phyloP scores from a whole-genome alignment of 2,888 invertebrate species.

The Gari tellinella region DNA sequence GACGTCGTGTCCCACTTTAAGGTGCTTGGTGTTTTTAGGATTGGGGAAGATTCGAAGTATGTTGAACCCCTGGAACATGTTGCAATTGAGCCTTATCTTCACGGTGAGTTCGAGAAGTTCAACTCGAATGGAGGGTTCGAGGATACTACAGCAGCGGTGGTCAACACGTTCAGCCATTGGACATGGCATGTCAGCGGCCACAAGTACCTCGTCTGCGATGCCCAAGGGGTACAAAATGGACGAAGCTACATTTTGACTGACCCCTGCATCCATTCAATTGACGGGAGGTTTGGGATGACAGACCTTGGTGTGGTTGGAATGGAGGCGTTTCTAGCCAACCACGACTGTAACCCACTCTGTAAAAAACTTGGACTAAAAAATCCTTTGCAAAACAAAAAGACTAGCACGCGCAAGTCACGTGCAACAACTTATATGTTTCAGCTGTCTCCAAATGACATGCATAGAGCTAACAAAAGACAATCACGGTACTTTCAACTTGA shows the following conservation, averaged over 20 bases:
- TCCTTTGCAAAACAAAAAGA: slow-evolving; percentile 33
- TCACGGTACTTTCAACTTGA: slow-evolving; percentile 44
- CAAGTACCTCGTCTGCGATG: slow-evolving; percentile 54
- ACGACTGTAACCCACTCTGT: slow-evolving; percentile 58
- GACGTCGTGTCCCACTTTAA: slow-evolving; percentile 55
- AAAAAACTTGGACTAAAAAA: slow-evolving; percentile 46
- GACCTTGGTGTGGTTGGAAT: slow-evolving; percentile 60
- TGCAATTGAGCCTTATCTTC: slow-evolving; percentile 56
- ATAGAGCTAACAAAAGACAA: slow-evolving; percentile 48
- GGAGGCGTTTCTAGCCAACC: slow-evolving; percentile 53
- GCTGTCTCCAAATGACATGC: slow-evolving; percentile 42
- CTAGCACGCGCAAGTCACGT: slow-evolving; percentile 21
- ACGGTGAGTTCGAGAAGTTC: slow-evolving; percentile 56
- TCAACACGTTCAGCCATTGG: slow-evolving; percentile 62
- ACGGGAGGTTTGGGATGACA: slow-evolving; percentile 56
- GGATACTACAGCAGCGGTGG: slow-evolving; percentile 39
- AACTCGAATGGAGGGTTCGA: slow-evolving; percentile 57
- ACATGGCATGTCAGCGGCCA: slow-evolving; percentile 59
- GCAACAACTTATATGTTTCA: slow-evolving; percentile 53
- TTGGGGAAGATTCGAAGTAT: slow-evolving; percentile 46
- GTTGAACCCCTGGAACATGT: slow-evolving; percentile 50
- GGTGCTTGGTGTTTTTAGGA: slow-evolving; percentile 46
- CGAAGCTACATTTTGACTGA: slow-evolving; percentile 53
- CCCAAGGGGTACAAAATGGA: slow-evolving; percentile 56
- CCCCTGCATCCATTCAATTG: slow-evolving; percentile 58